These are phyloP conservation scores for Griposia aprilina DNA, from an alignment of 2,888 invertebrate genomes.

Conservation along the genomic window DNA sequence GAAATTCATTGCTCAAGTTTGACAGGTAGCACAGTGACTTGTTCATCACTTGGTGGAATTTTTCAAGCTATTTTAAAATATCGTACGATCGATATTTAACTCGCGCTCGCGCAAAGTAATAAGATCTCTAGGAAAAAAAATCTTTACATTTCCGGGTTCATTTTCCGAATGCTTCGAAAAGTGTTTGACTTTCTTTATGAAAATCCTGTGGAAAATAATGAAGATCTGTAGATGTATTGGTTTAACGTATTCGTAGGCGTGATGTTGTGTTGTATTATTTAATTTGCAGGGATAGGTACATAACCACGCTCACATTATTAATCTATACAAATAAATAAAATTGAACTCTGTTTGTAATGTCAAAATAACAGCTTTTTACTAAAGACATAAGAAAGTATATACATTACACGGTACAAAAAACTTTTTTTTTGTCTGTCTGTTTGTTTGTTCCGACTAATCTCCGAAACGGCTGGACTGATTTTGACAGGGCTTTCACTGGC, in stretches of 20 bases:
- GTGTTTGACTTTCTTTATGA: not conserved
- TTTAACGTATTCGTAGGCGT: not conserved
- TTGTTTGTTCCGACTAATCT: no score
- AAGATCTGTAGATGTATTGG: no score
- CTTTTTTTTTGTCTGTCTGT: no score
- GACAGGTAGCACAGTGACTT: not conserved
- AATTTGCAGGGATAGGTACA: not conserved
- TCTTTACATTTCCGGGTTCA: conserved; percentile 1
- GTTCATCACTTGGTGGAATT: not conserved
- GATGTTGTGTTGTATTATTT: no score
- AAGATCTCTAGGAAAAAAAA: not conserved
- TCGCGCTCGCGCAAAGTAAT: not conserved
- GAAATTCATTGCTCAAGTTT: not conserved
- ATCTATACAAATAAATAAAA: no score
- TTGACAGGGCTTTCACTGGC: no score
- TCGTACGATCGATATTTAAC: not conserved
- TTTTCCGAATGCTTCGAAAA: not conserved
- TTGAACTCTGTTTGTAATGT: no score
- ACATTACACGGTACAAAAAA: no score
- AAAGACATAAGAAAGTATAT: no score
- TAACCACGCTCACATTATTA: not conserved
- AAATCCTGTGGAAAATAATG: not conserved
- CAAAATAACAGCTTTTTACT: no score
- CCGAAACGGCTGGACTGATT: no score
- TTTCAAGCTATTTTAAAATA: not conserved